Conservation (phyloP, 2,797 vertebrate species). For the Bufotes viridis region DNA sequence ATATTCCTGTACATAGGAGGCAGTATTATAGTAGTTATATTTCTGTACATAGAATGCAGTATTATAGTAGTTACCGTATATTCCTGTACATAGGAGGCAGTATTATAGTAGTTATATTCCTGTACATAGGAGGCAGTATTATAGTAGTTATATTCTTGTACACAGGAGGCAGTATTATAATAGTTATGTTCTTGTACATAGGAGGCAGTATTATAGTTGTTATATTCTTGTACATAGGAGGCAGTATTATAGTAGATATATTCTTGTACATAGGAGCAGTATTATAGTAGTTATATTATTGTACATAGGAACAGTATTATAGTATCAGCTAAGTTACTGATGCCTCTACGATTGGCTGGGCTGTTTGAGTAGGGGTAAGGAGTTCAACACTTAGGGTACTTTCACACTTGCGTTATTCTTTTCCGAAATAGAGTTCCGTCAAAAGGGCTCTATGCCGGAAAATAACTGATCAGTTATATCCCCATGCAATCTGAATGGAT, state of each 20-base stretch:
- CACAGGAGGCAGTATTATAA: neutral
- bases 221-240: neutral
- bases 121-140: neutral
- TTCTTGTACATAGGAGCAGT: neutral
- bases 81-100: neutral
- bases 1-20: neutral
- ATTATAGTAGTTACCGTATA: constrained; percentile 15
- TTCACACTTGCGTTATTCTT: too few relatives aligned
- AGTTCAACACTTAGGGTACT: too few relatives aligned
- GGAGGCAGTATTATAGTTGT: neutral
- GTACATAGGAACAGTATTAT: neutral
- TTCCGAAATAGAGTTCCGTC: too few relatives aligned
- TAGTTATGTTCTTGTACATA: neutral
- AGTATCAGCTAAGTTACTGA: neutral
- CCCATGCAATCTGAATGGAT: too few relatives aligned
- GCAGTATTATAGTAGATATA: constrained; percentile 6
- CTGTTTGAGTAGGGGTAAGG: too few relatives aligned
- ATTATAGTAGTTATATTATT: constrained; percentile 2
- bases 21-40: constrained; percentile 12
- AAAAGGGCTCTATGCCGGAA: too few relatives aligned
- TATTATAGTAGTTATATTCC: constrained; percentile 4
- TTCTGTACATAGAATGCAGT: neutral
- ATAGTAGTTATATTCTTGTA: constrained; percentile 5
- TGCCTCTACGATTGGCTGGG: too few relatives aligned
- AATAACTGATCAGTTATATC: too few relatives aligned